Base-by-base conservation (phyloP, 1,140 invertebrate species). In the Drosophila athabasca region DNA sequence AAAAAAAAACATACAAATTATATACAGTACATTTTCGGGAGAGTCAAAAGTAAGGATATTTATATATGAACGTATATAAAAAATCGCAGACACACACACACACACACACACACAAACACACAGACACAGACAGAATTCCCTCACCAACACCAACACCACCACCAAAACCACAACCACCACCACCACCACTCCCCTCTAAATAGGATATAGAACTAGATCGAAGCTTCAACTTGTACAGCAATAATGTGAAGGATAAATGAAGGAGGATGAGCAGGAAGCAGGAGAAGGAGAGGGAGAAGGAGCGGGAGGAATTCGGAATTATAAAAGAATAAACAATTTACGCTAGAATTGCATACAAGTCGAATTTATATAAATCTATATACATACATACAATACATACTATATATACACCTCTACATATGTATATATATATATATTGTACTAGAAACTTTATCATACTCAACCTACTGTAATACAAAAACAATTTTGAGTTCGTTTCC, bases 301-400 rank as follows among this genome's bases (percentile, higher is more conserved):
- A 46, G 31, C 26, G 44, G 9, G 9, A 44, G 45, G 45, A 4
- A 50, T 35, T 35, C 31, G 51, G 46, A 24, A 58, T 44, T 49
- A 44, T 31, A 61, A 48, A 31, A 41, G 39, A 51, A 58, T 44
- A 59, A 76, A 87, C 68, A 75, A 78, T 81, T 39, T 78, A 85
- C 77, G 82, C 82, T 85, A 85, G 81, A 85, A 82, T 87, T 78
- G 82, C 82, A 85, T 85, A 85, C 82, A 79, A 85, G 83, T 85
- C 82, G 82, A 85, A 85, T 85, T 85, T 85, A 85, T 88, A 79
- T 87, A 78, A 62, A 70, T 75, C 70, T 85, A 87, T 51, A 76
- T 61, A 55, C 49, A 76, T 61, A 55, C 49, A 72, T 61, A 48
- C 71, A 59, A 67, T 60, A 72, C 59, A 72, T 59, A 45, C 53